Evolutionary conservation across 2,888 invertebrate species (phyloP), one percentile per base, ranked within the genome.

Genomic region (Mesodorylaimus sp.): DNA sequence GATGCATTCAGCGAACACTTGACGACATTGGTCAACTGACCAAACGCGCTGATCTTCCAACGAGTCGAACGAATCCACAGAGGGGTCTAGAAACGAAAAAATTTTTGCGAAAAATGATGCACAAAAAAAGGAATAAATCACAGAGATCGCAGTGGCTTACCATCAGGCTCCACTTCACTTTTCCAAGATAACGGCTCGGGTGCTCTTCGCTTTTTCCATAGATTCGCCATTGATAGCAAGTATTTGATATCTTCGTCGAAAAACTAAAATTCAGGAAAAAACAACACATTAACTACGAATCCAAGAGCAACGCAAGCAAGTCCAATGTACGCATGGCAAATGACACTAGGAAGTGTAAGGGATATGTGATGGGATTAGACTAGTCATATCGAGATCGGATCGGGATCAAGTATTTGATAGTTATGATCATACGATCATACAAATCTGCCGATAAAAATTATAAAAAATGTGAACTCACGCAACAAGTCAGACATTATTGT

Each of bases 231-330:
- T 2, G 80, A 80, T 50, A 93, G 71, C 54, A 99, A 74, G 68
- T 95, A 95, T 53, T 82, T 78, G 48, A 99, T 89, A 67, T 99
- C 97, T 66, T 88, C 86, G 53, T 77, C 74, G 69, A 95, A 97
- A 52, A 97, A 76, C 72, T 73, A 58, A 21, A 61, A 54, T 39
- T 29, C 42, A 50, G 42, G 53, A 36, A 3, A 26, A n/a, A n/a
- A n/a, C n/a, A n/a, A n/a, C n/a, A n/a, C n/a, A n/a, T n/a, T n/a
- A n/a, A n/a, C n/a, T n/a, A n/a, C n/a, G n/a, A n/a, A n/a, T n/a
- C n/a, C n/a, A n/a, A n/a, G n/a, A n/a, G n/a, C n/a, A n/a, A n/a
- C n/a, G n/a, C n/a, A n/a, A n/a, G n/a, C n/a, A n/a, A n/a, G n/a
- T n/a, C n/a, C n/a, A n/a, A n/a, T n/a, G n/a, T n/a, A n/a, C n/a